Conservation (phyloP, 2,797 vertebrate species). For the Brachymystax lenok region DNA sequence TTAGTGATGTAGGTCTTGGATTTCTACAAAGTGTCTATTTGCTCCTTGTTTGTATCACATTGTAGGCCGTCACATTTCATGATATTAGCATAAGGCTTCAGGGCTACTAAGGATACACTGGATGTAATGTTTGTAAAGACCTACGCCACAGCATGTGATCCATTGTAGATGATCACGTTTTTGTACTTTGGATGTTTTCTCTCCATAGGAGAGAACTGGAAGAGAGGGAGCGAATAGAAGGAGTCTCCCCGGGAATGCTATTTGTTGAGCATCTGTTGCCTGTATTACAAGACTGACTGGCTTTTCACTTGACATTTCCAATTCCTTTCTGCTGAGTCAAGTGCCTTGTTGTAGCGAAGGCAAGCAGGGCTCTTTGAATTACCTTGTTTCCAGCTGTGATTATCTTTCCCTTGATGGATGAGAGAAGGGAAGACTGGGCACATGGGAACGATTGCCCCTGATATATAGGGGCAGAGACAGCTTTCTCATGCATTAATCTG, state of each 20-base stretch:
- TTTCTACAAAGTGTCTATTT: not conserved
- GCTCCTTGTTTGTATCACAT: not conserved
- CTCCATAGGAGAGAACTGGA: not conserved
- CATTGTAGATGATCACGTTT: not conserved
- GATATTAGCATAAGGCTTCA: not conserved
- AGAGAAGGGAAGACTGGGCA: not conserved
- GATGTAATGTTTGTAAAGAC: slow-evolving; percentile 4
- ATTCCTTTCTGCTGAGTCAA: slow-evolving; percentile 44
- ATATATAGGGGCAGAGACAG: not conserved
- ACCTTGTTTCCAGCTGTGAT: slow-evolving; percentile 13
- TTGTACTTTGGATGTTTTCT: not conserved
- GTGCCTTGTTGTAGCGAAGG: slow-evolving; percentile 10
- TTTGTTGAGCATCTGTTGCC: slow-evolving; percentile 11
- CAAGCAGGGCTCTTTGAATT: slow-evolving; percentile 17
- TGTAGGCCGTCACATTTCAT: not conserved
- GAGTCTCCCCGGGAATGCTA: not conserved
- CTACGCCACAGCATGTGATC: not conserved
- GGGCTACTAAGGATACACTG: not conserved
- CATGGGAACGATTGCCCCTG: not conserved
- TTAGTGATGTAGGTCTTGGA: not conserved
- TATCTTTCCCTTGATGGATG: slow-evolving; percentile 25
- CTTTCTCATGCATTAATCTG: not conserved
- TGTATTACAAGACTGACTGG: slow-evolving; percentile 25
- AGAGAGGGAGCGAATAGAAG: slow-evolving; percentile 1
- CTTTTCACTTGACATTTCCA: slow-evolving; percentile 20